Evolutionary conservation across 64 coral and sea anemone genomes (phyloP), one percentile per base, ranked within the genome.

Genomic region (Orbicella faveolata): DNA sequence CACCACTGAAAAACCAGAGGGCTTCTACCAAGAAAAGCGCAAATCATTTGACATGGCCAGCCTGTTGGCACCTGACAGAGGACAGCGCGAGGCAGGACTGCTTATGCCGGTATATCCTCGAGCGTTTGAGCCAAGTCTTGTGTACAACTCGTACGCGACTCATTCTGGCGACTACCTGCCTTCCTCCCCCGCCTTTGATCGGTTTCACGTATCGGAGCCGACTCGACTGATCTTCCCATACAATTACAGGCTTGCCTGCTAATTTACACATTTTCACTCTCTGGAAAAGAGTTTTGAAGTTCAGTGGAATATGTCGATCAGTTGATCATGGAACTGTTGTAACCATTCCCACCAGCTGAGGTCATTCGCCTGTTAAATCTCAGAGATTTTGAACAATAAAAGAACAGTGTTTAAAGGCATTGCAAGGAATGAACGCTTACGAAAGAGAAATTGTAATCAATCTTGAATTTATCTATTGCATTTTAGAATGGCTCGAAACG

Each of bases 11-110:
- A 83, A 77, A 68, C 30, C 34, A 7, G 73, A 84, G 3, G 52
- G 80, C 30, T 23, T 75, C 57, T 64, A 26, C 23, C 79, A 62
- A 74, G 79, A 83, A 91, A 85, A 85, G 65, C 82, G 70, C 59
- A 91, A 75, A 61, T 83, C 89, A 23, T 91, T 91, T 69, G 89
- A 91, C 57, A 91, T 91, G 89, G 89, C 80, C 34, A 84, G 69
- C 20, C 63, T 91, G 57, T 53, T 91, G 44, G 89, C 89, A 12
- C 79, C 89, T 8, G 89, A 91, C 35, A 91, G 80, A 76, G 41
- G 69, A 18, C 61, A 79, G 25, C 48, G 55, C 36, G 89, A 91
- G 20, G 41, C 59, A 61, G 89, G 89, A 16, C 57, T 91, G 8
- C 33, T 91, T 44, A 25, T 74, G 80, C 79, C 80, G n/a, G 74